Evolutionary conservation across 2,888 invertebrate species (phyloP).

Genomic region (Poecilus cupreus): DNA sequence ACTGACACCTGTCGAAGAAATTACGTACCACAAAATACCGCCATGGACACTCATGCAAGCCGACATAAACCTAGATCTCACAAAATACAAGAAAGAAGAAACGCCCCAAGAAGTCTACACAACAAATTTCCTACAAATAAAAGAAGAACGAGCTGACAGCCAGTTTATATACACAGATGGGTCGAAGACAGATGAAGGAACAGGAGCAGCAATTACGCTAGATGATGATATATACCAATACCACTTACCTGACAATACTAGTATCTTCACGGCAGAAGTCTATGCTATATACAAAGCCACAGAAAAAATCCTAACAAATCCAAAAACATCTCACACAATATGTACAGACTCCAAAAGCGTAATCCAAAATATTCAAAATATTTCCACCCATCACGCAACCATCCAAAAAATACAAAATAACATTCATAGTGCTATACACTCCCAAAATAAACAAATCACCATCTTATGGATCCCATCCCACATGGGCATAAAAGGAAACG

Average conservation of each 20-base stretch:
- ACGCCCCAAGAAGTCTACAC: not conserved
- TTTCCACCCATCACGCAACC: too few species aligned
- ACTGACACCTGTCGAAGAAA: too few species aligned
- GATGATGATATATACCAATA: not conserved
- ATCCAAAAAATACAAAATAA: too few species aligned
- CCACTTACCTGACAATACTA: not conserved
- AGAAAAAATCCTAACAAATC: too few species aligned
- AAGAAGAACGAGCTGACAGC: not conserved
- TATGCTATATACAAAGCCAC: not conserved
- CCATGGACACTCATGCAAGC: not conserved
- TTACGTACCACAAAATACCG: not conserved
- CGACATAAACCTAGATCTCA: not conserved
- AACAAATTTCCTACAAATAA: not conserved
- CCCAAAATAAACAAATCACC: too few species aligned
- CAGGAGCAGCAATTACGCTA: not conserved
- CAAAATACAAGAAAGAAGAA: not conserved
- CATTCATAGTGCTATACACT: too few species aligned
- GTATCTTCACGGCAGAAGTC: not conserved
- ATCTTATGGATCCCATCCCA: too few species aligned
- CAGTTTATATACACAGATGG: not conserved
- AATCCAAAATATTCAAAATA: too few species aligned
- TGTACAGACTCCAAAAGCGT: too few species aligned
- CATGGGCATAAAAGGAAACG: too few species aligned
- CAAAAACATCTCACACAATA: too few species aligned
- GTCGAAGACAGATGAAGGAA: not conserved